Evolutionary conservation across 2,113 vertebrate species (phyloP), one percentile per base, ranked within the genome.

Genomic region (Sitta europaea): DNA sequence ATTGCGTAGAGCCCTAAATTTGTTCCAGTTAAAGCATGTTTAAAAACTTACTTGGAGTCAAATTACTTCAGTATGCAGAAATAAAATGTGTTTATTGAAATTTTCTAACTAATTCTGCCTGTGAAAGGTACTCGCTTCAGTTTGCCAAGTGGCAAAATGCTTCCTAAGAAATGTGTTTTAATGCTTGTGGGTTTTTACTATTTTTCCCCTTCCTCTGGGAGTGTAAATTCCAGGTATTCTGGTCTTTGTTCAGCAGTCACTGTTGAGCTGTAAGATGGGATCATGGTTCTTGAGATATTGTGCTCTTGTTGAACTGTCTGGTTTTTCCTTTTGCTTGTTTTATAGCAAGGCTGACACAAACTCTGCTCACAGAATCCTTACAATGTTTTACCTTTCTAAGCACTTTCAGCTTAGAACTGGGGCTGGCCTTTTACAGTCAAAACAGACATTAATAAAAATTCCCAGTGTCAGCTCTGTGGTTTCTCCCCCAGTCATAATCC

Each of bases 1-100:
- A 20, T 38, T 86, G 68, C 36, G 2, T 2, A 24, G 43, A 74
- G 51, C 51, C 47, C 79, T 54, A 35, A 33, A 66, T 55, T 77
- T 63, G 38, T 91, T 94, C 88, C 65, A 77, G 88, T 86, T 91
- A 74, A 92, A 84, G 68, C 83, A 83, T 92, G 59, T 71, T 93
- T 86, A 27, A 86, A 61, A 88, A 50, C 79, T 51, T 47, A 33
- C 53, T 88, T 35, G 36, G 83, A 77, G 40, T 92, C 83, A 78
- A 50, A 90, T 94, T 70, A 58, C 86, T 77, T 38, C 43, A 80
- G 75, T 59, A 74, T 4, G 1, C 0, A 3, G 82, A 95, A 94
- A 86, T 88, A 48, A 92, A 73, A 71, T 5, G n/a, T 12, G 20
- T 81, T 93, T 86, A 61, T 88, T 95, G 86, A 88, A 70, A 67